These are phyloP conservation scores for Drymodes brunneopygia DNA, from an alignment of 2,113 vertebrate genomes.

Conservation along the genomic window DNA sequence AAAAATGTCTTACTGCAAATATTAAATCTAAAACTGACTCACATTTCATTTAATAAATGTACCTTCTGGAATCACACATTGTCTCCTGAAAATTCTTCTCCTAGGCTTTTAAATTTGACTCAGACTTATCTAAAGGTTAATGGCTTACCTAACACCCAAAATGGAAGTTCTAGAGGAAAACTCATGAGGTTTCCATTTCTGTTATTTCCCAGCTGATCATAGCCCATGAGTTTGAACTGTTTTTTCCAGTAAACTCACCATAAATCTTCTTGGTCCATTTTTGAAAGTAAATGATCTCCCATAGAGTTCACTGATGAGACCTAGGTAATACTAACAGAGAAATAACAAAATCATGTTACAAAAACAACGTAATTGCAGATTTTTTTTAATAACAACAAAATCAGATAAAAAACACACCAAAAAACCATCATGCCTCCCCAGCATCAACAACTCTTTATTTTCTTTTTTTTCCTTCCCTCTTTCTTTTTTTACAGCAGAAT, in stretches of 20 bases:
- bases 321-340: not conserved
- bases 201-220: not conserved
- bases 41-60: not conserved
- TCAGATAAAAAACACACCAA: too few species aligned
- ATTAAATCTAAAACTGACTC: not conserved
- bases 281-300: not conserved
- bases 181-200: not conserved
- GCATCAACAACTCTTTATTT: not conserved
- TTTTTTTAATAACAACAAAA: not conserved
- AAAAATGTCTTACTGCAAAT: not conserved
- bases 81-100: not conserved
- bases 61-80: not conserved
- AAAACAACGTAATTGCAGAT: not conserved
- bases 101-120: not conserved
- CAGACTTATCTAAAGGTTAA: not conserved
- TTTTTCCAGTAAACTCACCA: not conserved
- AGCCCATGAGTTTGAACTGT: not conserved
- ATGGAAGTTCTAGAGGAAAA: not conserved
- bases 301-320: not conserved
- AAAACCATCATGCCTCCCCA: fast-evolving
- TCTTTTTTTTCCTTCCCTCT: fast-evolving
- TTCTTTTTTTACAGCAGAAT: not conserved
- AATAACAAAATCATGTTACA: not conserved
- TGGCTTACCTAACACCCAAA: not conserved
- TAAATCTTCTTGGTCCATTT: not conserved